Evolutionary conservation across 2,113 vertebrate genomes (phyloP).

Genomic region (Malurus elegans): DNA sequence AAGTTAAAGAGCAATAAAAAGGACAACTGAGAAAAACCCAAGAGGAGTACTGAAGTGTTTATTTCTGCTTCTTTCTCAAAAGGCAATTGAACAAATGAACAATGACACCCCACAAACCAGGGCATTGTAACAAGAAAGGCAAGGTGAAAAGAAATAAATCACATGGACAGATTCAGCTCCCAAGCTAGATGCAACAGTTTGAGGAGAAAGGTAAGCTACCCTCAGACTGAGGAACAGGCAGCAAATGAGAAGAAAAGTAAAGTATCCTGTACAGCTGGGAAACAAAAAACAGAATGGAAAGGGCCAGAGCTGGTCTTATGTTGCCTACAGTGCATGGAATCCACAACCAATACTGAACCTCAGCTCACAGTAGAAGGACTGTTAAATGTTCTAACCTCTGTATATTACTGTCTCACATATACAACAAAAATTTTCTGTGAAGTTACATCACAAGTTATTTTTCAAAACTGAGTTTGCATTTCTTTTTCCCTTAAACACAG

Average conservation of each 20-base stretch:
- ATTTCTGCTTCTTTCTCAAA: background rate
- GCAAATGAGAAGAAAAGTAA: background rate
- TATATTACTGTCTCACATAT: background rate
- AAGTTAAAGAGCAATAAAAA: background rate
- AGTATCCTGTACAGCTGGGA: background rate
- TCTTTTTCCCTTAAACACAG: background rate
- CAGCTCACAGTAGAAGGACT: background rate
- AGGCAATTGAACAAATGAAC: background rate
- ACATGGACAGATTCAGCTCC: background rate
- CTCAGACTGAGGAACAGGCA: background rate
- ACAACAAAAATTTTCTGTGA: background rate
- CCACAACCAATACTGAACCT: background rate
- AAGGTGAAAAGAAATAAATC: background rate
- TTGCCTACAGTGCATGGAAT: background rate
- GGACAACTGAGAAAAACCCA: background rate
- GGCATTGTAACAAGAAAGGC: background rate
- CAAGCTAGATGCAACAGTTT: background rate
- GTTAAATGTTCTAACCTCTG: background rate
- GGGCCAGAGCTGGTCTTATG: background rate
- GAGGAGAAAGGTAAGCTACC: background rate
- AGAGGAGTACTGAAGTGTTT: background rate
- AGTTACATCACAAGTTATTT: background rate
- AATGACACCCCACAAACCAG: background rate
- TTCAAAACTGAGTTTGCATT: background rate
- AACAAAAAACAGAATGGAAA: background rate